phyloP scores from a whole-genome alignment of 30 jellyfish, hydroid and myxozoan genomes.

The Aurelia coerulea region DNA sequence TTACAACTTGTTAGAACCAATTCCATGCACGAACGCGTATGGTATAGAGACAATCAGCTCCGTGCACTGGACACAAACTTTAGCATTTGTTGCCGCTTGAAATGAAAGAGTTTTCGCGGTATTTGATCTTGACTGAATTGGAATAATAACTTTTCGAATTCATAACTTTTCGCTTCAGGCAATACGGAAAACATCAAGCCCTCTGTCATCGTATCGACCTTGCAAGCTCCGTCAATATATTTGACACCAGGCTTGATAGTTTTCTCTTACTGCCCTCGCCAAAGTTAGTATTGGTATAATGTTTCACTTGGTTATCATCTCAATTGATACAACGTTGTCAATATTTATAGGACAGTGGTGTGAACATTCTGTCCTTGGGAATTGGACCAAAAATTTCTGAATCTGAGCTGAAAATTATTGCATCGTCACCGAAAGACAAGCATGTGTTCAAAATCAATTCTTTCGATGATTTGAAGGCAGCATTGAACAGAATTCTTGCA shows the following conservation, averaged over 20 bases:
- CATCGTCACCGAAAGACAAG: constrained; percentile 48
- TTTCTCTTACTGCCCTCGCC: too few relatives aligned
- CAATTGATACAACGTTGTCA: neutral
- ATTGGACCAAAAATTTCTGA: constrained; percentile 62
- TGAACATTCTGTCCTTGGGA: constrained; percentile 77
- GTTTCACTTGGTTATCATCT: too few relatives aligned
- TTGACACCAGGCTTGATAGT: too few relatives aligned
- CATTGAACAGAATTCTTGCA: constrained; percentile 43
- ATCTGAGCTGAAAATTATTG: constrained; percentile 66
- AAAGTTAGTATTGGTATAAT: too few relatives aligned
- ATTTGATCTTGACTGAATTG: too few relatives aligned
- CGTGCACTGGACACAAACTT: constrained; percentile 20
- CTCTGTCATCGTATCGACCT: too few relatives aligned
- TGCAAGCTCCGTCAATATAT: too few relatives aligned
- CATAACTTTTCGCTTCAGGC: too few relatives aligned
- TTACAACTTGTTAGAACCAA: neutral
- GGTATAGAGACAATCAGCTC: constrained; percentile 16
- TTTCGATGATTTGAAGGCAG: constrained; percentile 53
- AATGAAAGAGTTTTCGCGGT: neutral
- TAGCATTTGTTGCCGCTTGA: constrained; percentile 16
- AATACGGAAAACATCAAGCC: too few relatives aligned
- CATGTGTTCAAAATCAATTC: constrained; percentile 64
- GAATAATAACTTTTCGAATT: too few relatives aligned
- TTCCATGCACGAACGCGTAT: constrained; percentile 19
- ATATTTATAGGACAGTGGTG: constrained; percentile 42